Percentiles rank a stretch among this genome's conserved stretches.
Evolutionary conservation across 1,140 invertebrate species (phyloP).

Genomic region (Heterodera schachtii): DNA sequence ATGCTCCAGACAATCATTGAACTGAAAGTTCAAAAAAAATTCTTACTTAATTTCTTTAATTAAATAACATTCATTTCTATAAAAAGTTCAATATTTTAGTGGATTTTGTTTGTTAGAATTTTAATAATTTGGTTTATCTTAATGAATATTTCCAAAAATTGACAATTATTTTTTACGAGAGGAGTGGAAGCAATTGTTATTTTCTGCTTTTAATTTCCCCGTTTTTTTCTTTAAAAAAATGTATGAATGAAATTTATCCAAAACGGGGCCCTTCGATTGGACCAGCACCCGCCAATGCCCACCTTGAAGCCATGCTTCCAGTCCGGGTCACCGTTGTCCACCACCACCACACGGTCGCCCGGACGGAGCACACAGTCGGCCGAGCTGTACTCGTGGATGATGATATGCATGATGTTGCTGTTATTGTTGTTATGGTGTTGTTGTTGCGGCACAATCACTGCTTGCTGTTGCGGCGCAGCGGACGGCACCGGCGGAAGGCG

Average conservation of each 20-base stretch:
- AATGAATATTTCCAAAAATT: too few species aligned
- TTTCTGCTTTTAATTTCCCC: too few species aligned
- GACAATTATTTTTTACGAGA: too few species aligned
- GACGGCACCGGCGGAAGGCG: constrained; percentile 10
- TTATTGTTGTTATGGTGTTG: neutral
- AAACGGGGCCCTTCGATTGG: too few species aligned
- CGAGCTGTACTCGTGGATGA: constrained; percentile 60
- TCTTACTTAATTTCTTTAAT: constrained; percentile 4
- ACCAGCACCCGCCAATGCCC: neutral
- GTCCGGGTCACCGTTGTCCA: constrained; percentile 65
- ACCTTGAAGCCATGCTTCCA: constrained; percentile 63
- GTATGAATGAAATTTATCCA: too few species aligned
- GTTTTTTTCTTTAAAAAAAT: too few species aligned
- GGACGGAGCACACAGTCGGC: constrained; percentile 42
- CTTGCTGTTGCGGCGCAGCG: constrained; percentile 6
- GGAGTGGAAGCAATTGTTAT: too few species aligned
- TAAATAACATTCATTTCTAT: neutral
- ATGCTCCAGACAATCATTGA: constrained; percentile 50
- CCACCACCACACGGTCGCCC: constrained; percentile 57
- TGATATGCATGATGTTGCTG: constrained; percentile 46
- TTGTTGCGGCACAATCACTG: neutral
- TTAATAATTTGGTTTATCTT: too few species aligned
- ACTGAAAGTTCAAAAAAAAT: neutral
- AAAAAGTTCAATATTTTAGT: neutral
- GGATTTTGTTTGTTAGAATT: too few species aligned